These are phyloP conservation scores for Nannoperca obscura DNA, from an alignment of 2,797 vertebrate species.

Conservation along the genomic window DNA sequence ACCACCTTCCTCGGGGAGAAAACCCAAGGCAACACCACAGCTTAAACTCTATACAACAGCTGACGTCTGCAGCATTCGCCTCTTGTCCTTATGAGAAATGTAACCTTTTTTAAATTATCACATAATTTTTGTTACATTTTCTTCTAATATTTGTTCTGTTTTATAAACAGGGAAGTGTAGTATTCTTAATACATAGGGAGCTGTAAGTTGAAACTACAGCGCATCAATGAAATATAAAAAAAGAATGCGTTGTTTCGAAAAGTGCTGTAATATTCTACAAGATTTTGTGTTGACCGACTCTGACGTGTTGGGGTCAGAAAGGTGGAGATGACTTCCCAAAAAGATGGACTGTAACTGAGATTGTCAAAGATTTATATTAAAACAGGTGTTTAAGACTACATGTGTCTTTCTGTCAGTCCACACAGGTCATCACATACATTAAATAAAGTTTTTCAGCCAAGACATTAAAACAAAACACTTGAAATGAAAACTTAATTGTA, in stretches of 20 bases:
- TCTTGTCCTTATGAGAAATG: neutral
- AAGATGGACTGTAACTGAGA: neutral
- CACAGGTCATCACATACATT: neutral
- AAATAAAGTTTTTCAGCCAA: neutral
- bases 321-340: neutral
- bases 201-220: neutral
- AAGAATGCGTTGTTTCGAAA: neutral
- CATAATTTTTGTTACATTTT: neutral
- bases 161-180: slow-evolving; percentile 73
- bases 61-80: neutral
- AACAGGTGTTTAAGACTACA: neutral
- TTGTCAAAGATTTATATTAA: slow-evolving; percentile 20
- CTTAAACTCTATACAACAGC: neutral
- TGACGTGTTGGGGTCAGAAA: neutral
- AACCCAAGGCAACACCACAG: fast-evolving
- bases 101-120: neutral
- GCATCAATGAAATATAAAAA: neutral
- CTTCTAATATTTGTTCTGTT: slow-evolving; percentile 62
- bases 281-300: neutral
- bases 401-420: neutral
- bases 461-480: neutral
- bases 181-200: slow-evolving; percentile 53
- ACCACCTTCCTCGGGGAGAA: fast-evolving
- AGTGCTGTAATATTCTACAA: neutral
- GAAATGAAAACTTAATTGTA: neutral